Percentiles rank a stretch among this genome's conserved stretches.
phyloP scores from a whole-genome alignment of 2,888 invertebrate species.

The Dorcus hopei region DNA sequence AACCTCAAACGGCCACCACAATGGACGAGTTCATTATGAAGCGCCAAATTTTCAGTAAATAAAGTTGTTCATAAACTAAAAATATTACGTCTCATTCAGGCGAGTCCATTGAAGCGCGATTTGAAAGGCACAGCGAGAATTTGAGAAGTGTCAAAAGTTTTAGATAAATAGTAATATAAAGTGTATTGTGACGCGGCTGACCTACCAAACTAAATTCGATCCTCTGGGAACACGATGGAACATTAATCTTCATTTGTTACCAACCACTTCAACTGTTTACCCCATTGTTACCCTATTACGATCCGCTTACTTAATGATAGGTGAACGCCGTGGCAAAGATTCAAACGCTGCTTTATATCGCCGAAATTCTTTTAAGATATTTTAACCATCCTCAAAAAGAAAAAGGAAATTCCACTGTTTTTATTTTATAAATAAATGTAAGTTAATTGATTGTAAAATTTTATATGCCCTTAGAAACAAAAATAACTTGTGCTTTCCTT shows the following conservation, averaged over 20 bases:
- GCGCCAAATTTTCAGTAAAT: constrained; percentile 32
- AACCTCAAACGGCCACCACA: constrained; percentile 43
- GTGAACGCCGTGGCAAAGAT: too few species aligned
- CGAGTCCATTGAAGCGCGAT: constrained; percentile 2
- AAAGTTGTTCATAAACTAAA: constrained; percentile 31
- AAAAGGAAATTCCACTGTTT: too few species aligned
- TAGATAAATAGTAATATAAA: constrained; percentile 38
- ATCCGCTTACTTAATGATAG: not conserved
- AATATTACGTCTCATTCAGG: constrained; percentile 4
- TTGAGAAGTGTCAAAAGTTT: constrained; percentile 40
- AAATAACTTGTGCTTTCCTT: too few species aligned
- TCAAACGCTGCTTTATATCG: too few species aligned
- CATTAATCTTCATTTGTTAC: constrained; percentile 51
- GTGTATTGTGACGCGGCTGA: constrained; percentile 2
- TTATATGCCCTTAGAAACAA: too few species aligned
- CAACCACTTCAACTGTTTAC: constrained; percentile 47
- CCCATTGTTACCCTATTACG: constrained; percentile 33
- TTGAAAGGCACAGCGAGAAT: constrained; percentile 26
- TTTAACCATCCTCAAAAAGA: too few species aligned
- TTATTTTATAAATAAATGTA: too few species aligned
- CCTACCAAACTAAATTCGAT: constrained; percentile 27
- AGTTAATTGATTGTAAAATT: too few species aligned
- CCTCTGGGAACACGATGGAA: constrained; percentile 37
- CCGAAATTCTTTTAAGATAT: too few species aligned
- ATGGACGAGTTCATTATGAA: constrained; percentile 30